Base-by-base conservation (phyloP, 2,113 vertebrate genomes). In the Vulpes lagopus region DNA sequence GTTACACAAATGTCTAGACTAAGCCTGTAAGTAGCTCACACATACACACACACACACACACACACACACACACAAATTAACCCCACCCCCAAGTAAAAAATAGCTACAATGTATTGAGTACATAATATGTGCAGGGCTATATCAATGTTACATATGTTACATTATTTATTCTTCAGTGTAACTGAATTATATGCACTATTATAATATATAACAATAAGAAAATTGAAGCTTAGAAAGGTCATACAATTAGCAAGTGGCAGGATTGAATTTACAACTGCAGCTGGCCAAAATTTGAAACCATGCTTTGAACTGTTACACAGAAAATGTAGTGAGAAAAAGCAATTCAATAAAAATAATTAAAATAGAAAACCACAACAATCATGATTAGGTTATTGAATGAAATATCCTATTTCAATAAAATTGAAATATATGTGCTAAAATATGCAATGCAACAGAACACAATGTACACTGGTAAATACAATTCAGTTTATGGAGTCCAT, bases 291-390 rank as follows among this genome's bases (percentile, higher is more conserved):
- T 67, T 53, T 94, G 30, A 91, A 95, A 60, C 1, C 20, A 92
- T 27, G 8, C 1, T 94, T 95, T 74, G 51, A 89, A 87, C 86
- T 92, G 25, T 35, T 71, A 62, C 51, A 7, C 16, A 93, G 14
- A 64, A 95, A 78, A 22, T 64, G 57, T 71, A 89, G 60, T 65
- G 8, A 95, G 59, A 95, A 97, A 86, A 8, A 73, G 5, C 1
- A 94, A 57, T 55, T 2, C 5, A 91, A 49, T 69, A 65, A 95
- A 83, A 86, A 78, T 71, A 73, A 67, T 96, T 80, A 62, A 94
- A 91, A 51, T 51, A 76, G 23, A 76, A 38, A 51, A 27, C 43
- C 12, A 7, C 8, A 15, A 51, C 51, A 51, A 51, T 4, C 43
- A 76, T 51, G 43, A 51, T 76, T 49, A 76, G 22, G 7, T 76